These are phyloP conservation scores for Microtus oregoni DNA, from an alignment of 2,113 vertebrate species.

Conservation along the genomic window DNA sequence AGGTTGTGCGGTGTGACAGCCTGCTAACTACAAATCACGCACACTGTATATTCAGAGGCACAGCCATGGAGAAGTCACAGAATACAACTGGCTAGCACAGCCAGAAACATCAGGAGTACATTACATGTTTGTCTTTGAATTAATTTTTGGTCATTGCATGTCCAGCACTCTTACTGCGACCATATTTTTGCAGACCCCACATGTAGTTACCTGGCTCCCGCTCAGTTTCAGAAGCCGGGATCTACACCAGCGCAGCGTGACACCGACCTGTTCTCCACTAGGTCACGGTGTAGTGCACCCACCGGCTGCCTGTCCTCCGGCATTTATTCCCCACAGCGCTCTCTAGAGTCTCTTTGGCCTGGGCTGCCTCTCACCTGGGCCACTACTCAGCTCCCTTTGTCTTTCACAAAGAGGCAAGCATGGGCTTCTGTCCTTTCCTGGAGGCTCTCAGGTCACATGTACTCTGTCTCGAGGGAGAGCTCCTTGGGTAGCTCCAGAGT, in stretches of 20 bases:
- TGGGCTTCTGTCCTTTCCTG: background rate
- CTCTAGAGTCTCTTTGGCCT: background rate
- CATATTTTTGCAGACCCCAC: background rate
- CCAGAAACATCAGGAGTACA: too few relatives aligned
- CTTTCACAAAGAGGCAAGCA: background rate
- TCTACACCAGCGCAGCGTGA: background rate
- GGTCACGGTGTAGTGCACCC: fast-evolving
- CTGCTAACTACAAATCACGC: background rate
- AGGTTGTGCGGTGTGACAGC: background rate
- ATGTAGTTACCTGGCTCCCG: background rate
- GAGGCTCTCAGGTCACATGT: too few relatives aligned
- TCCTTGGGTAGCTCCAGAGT: background rate
- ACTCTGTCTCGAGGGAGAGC: background rate
- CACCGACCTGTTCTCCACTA: background rate
- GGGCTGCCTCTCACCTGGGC: background rate
- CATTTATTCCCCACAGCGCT: background rate
- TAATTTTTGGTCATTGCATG: background rate
- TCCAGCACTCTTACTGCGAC: background rate
- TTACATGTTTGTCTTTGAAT: background rate
- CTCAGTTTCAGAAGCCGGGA: background rate
- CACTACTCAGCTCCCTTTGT: background rate
- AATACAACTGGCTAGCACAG: background rate
- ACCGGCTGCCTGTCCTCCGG: background rate
- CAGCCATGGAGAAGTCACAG: background rate
- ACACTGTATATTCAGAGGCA: background rate